Conservation (phyloP, 2,888 invertebrate genomes). For the Tenthredo notha region DNA sequence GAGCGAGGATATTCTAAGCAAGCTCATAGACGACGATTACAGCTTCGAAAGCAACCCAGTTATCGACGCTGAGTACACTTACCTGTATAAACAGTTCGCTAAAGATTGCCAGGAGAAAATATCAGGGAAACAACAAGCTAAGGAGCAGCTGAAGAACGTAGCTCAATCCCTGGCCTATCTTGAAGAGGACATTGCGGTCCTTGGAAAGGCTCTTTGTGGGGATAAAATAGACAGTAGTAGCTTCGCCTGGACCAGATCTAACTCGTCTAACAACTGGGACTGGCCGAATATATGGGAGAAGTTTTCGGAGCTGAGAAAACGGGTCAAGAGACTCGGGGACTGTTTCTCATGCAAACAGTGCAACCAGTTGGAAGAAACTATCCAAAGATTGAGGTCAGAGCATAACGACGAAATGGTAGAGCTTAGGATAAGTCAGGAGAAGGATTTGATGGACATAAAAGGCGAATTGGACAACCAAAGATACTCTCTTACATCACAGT, state of each 20-base stretch:
- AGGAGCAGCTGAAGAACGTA: conserved; percentile 68
- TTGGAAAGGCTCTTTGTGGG: conserved; percentile 67
- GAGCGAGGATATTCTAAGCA: conserved; percentile 71
- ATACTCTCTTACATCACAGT: conserved; percentile 79
- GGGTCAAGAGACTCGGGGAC: conserved; percentile 79
- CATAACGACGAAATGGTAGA: conserved; percentile 76
- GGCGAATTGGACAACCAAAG: conserved; percentile 74
- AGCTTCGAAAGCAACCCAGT: conserved; percentile 78
- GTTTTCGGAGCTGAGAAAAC: conserved; percentile 81
- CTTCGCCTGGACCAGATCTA: conserved; percentile 63
- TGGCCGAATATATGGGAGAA: conserved; percentile 81
- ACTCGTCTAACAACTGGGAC: conserved; percentile 62
- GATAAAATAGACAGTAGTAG: conserved; percentile 52
- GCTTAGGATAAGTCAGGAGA: conserved; percentile 78
- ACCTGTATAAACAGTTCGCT: conserved; percentile 84
- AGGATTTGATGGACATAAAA: conserved; percentile 77
- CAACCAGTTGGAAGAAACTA: conserved; percentile 77
- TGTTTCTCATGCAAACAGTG: conserved; percentile 78
- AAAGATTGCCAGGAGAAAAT: conserved; percentile 80
- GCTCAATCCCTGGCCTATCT: conserved; percentile 73
- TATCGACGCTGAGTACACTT: conserved; percentile 85
- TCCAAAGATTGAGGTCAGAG: conserved; percentile 75
- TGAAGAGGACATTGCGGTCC: conserved; percentile 74
- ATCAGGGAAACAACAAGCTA: conserved; percentile 62
- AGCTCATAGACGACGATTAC: conserved; percentile 65